Conservation (phyloP, 2,113 vertebrate species). For the Chaenocephalus aceratus region DNA sequence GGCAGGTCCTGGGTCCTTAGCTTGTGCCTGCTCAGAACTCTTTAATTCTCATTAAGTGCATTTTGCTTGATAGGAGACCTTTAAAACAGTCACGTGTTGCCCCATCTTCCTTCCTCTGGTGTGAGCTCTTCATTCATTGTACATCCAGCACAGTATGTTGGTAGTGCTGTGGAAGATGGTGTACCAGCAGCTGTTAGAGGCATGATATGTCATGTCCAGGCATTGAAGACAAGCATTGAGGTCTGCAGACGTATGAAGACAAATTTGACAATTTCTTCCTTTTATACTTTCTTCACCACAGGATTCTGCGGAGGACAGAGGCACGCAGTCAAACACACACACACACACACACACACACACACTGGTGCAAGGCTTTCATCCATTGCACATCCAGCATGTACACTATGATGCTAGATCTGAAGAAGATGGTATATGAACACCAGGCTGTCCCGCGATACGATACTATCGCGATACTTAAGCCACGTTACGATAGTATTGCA, state of each 20-base stretch:
- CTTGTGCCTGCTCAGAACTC: no score
- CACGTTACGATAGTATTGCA: no score
- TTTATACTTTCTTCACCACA: neutral
- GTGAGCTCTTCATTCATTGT: neutral
- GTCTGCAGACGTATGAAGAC: neutral
- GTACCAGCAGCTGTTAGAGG: neutral
- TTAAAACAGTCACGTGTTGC: neutral
- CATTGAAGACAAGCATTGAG: neutral
- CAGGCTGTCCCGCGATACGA: no score
- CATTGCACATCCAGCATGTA: neutral
- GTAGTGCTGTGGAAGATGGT: constrained; percentile 1
- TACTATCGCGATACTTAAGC: no score
- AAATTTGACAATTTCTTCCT: neutral
- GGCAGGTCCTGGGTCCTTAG: no score
- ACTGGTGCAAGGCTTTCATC: neutral
- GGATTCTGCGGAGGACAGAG: no score
- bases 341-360: neutral
- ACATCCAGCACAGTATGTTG: neutral
- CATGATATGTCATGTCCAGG: neutral
- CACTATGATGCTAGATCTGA: neutral
- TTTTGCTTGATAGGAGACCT: no score
- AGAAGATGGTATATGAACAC: constrained; percentile 6
- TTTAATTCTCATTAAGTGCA: no score
- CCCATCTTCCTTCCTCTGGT: neutral
- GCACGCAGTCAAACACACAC: constrained; percentile 4